Conservation (phyloP, 2,113 vertebrate genomes). For the Engraulis encrasicolus region DNA sequence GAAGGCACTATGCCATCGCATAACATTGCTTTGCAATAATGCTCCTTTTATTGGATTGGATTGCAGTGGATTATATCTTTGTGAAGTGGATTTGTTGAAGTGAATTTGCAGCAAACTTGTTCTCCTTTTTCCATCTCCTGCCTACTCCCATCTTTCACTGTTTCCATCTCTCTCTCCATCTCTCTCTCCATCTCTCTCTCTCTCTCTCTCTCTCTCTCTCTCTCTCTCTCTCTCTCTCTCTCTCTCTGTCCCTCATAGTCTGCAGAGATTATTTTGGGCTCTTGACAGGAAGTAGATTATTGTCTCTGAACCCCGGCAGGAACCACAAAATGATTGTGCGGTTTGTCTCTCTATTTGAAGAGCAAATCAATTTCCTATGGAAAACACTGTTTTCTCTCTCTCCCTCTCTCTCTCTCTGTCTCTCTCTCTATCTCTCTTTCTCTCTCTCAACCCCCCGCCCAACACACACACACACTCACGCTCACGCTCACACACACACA, state of each 20-base stretch:
- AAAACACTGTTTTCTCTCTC: slow-evolving; percentile 25
- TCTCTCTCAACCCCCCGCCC: background rate
- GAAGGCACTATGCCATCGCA: background rate
- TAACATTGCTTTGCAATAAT: slow-evolving; percentile 1
- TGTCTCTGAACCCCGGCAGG: slow-evolving; percentile 45
- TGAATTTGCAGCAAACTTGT: slow-evolving; percentile 17
- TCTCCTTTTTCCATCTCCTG: too few species aligned
- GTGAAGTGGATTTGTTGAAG: background rate
- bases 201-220: background rate
- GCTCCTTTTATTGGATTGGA: slow-evolving; percentile 21
- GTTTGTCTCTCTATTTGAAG: slow-evolving; percentile 57
- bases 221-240: background rate
- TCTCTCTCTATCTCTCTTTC: background rate
- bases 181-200: background rate
- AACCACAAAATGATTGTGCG: slow-evolving; percentile 56
- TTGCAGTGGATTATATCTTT: slow-evolving; percentile 19
- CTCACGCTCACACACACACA: background rate
- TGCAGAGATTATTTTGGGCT: slow-evolving; percentile 46
- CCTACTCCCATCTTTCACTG: too few species aligned
- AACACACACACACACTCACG: background rate
- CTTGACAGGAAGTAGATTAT: slow-evolving; percentile 37
- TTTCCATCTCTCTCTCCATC: background rate
- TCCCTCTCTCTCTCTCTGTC: background rate
- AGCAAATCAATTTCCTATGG: slow-evolving; percentile 59
- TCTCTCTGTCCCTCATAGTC: background rate